Conservation (phyloP, 2,113 vertebrate genomes). For the Myotis yumanensis region DNA sequence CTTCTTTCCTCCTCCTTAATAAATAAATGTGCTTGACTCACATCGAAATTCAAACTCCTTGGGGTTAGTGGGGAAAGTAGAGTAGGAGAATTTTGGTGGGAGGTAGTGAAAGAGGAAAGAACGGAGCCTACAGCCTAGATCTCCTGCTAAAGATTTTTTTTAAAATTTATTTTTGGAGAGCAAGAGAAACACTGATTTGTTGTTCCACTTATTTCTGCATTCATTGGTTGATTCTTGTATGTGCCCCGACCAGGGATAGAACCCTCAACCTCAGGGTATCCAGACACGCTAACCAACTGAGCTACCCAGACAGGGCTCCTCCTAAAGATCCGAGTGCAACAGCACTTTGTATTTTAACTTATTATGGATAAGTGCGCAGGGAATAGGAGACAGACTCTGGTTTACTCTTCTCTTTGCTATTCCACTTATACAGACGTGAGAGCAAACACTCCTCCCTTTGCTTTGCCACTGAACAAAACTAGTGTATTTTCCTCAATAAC, state of each 20-base stretch:
- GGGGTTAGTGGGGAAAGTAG: not conserved
- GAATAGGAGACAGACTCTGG: not conserved
- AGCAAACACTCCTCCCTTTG: not conserved
- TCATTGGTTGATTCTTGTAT: not conserved
- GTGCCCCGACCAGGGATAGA: not conserved
- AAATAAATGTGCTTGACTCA: not conserved
- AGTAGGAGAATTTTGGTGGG: not conserved
- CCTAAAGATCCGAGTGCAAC: not conserved
- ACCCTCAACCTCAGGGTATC: not conserved
- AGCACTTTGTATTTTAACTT: not conserved
- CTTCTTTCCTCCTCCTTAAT: not conserved
- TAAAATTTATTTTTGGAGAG: not conserved
- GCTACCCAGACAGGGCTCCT: not conserved
- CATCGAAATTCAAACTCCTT: not conserved
- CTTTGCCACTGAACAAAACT: not conserved
- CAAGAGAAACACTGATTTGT: not conserved
- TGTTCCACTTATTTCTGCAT: not conserved
- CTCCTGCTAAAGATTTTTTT: not conserved
- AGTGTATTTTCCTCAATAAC: not conserved
- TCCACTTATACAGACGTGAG: not conserved
- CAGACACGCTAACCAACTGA: not conserved
- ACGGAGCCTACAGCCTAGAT: not conserved
- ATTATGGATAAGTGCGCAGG: rapidly evolving
- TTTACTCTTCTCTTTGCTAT: not conserved
- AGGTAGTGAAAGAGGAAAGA: not conserved